Conservation (phyloP, 2,888 invertebrate genomes). For the Baccha elongata region DNA sequence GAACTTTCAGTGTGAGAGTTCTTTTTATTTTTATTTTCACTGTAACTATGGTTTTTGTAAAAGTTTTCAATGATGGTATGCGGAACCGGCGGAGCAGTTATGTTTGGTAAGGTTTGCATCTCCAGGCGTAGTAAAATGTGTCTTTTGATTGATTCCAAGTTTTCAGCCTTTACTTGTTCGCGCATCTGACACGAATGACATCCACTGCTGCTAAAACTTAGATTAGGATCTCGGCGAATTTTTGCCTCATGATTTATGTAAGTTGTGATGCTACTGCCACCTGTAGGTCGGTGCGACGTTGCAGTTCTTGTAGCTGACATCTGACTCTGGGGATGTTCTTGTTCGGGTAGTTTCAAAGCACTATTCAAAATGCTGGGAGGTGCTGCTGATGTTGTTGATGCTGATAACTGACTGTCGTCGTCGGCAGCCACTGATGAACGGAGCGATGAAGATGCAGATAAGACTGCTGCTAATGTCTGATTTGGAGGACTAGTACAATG, state of each 20-base stretch:
- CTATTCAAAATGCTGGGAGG: neutral
- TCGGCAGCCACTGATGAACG: slow-evolving; percentile 7
- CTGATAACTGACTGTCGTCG: neutral
- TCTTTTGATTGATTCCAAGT: slow-evolving; percentile 86
- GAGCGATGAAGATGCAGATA: slow-evolving; percentile 6
- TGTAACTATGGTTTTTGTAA: slow-evolving; percentile 78
- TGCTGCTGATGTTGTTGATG: slow-evolving; percentile 9
- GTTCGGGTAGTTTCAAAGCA: slow-evolving; percentile 24
- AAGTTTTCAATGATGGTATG: slow-evolving; percentile 83
- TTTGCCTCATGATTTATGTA: slow-evolving; percentile 76
- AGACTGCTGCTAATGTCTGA: slow-evolving; percentile 30
- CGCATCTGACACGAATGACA: slow-evolving; percentile 84
- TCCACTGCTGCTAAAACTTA: slow-evolving; percentile 74
- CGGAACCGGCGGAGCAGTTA: slow-evolving; percentile 85
- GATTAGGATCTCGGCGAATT: slow-evolving; percentile 72
- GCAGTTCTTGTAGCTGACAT: neutral
- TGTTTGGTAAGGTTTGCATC: slow-evolving; percentile 86
- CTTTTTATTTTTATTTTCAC: slow-evolving; percentile 33
- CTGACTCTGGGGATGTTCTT: slow-evolving; percentile 15
- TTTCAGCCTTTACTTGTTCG: slow-evolving; percentile 85
- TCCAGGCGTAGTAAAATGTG: slow-evolving; percentile 86
- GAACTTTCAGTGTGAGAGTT: neutral
- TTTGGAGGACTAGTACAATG: slow-evolving; percentile 52
- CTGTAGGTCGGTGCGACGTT: slow-evolving; percentile 36
- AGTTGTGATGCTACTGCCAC: slow-evolving; percentile 74